These are phyloP conservation scores for Mallotus villosus DNA, from an alignment of 2,797 vertebrate species.

Conservation along the genomic window DNA sequence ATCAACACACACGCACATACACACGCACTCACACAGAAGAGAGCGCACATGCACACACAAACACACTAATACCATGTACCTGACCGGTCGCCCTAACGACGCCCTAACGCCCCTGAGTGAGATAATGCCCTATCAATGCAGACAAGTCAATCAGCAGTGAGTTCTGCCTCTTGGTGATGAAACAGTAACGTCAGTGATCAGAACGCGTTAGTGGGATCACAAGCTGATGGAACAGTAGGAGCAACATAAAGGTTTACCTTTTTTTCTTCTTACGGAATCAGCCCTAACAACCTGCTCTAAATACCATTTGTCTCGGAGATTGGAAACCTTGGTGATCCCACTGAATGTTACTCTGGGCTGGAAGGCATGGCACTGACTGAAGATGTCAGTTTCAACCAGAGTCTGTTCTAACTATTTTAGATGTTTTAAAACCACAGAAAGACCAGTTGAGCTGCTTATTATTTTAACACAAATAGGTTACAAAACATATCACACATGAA, in stretches of 20 bases:
- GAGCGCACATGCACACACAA: slow-evolving; percentile 7
- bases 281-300: background rate
- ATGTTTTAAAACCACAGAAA: background rate
- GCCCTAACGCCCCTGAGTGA: slow-evolving; percentile 16
- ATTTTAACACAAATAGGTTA: background rate
- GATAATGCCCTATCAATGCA: background rate
- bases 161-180: background rate
- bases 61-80: slow-evolving; percentile 58
- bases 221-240: slow-evolving; percentile 20
- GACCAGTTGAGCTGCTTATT: background rate
- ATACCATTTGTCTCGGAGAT: slow-evolving; percentile 15
- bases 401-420: too few relatives aligned
- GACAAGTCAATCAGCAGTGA: background rate
- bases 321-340: slow-evolving; percentile 39
- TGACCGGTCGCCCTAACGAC: slow-evolving; percentile 32
- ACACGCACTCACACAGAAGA: background rate
- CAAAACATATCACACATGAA: background rate
- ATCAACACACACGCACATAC: too few relatives aligned
- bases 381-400: slow-evolving; percentile 16
- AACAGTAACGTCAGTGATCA: background rate
- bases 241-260: slow-evolving; percentile 1
- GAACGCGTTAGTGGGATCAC: background rate
- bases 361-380: slow-evolving; percentile 35
- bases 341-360: slow-evolving; percentile 40
- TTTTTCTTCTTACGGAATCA: slow-evolving; percentile 16